Evolutionary conservation across 2,797 vertebrate species (phyloP).

Genomic region (Falco berigora): DNA sequence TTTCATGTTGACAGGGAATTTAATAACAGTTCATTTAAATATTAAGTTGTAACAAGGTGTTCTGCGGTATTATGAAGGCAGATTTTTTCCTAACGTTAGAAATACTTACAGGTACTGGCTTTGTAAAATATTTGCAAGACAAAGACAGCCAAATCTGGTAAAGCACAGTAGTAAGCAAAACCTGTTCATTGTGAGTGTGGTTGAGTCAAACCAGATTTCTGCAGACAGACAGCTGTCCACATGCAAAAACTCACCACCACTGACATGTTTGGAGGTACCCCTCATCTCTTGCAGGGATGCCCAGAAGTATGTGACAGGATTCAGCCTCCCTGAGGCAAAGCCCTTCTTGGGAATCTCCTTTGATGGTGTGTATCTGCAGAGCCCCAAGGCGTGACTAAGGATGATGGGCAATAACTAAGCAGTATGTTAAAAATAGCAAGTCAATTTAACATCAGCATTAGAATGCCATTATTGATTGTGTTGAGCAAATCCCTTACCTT

Average conservation of each 20-base stretch:
- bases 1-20: neutral
- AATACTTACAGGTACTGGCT: neutral
- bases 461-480: constrained; percentile 51
- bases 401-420: neutral
- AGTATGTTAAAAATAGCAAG: constrained; percentile 49
- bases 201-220: neutral
- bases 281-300: neutral
- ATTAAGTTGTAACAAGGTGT: neutral
- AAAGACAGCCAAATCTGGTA: neutral
- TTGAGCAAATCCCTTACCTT: constrained; percentile 58
- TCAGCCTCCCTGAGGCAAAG: neutral
- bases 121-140: neutral
- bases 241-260: neutral
- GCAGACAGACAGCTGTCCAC: neutral
- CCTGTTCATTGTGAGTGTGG: fast-evolving
- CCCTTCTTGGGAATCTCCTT: neutral
- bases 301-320: neutral
- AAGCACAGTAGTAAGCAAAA: neutral
- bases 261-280: neutral
- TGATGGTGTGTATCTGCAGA: neutral
- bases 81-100: neutral
- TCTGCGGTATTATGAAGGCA: neutral
- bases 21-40: neutral
- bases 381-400: neutral
- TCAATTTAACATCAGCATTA: constrained; percentile 40